These are phyloP conservation scores for Paratilapia polleni DNA, from an alignment of 2,113 vertebrate species.

Conservation along the genomic window DNA sequence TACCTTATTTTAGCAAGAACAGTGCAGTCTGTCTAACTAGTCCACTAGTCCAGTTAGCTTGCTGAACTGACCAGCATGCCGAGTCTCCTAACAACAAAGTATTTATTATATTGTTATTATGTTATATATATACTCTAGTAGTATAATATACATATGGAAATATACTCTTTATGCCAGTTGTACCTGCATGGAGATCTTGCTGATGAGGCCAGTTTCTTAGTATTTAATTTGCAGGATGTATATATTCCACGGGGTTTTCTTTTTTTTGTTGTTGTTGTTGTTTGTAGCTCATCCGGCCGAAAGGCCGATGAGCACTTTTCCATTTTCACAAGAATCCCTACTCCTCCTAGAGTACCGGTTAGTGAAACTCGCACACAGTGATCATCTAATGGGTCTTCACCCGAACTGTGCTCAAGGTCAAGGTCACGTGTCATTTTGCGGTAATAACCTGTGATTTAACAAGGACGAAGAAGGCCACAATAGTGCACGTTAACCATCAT, in stretches of 20 bases:
- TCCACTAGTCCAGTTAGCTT: too few relatives aligned
- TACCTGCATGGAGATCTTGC: too few relatives aligned
- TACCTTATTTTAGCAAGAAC: too few relatives aligned
- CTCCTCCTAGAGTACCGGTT: not conserved
- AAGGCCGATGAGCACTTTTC: not conserved
- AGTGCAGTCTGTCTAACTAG: too few relatives aligned
- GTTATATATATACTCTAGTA: too few relatives aligned
- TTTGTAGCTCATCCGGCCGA: too few relatives aligned
- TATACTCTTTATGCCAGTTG: too few relatives aligned
- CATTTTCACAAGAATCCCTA: not conserved
- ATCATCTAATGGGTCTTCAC: not conserved
- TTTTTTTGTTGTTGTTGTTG: not conserved
- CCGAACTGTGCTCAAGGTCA: not conserved
- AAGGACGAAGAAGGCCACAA: not conserved
- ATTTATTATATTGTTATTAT: too few relatives aligned
- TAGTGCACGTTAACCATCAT: not conserved
- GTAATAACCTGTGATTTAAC: not conserved
- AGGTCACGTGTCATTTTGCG: not conserved
- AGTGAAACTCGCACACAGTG: not conserved
- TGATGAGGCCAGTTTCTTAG: too few relatives aligned
- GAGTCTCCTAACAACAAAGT: too few relatives aligned
- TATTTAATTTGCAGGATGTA: not conserved
- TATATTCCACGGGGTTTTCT: not conserved
- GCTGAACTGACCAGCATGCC: too few relatives aligned
- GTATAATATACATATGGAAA: too few relatives aligned